Conservation (phyloP, 2,888 invertebrate species). For the Eupithecia tripunctaria region DNA sequence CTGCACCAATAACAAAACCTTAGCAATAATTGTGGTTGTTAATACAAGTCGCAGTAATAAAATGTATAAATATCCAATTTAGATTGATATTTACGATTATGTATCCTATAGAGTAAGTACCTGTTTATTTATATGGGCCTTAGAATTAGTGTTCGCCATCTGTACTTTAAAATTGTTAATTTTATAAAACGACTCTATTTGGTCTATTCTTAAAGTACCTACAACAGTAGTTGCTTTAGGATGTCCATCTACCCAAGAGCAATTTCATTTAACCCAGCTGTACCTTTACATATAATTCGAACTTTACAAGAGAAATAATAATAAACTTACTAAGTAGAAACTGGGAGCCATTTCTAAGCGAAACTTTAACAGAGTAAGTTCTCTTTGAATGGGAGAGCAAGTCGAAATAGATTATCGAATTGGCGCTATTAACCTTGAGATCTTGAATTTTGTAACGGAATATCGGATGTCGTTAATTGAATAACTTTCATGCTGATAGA, state of each 20-base stretch:
- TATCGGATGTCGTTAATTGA: conserved; percentile 39
- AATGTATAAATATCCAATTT: no score
- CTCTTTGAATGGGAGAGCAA: conserved; percentile 58
- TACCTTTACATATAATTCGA: conserved; percentile 39
- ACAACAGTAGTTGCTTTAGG: conserved; percentile 39
- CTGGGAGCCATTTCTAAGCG: conserved; percentile 63
- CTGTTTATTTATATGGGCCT: no score
- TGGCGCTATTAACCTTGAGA: conserved; percentile 48
- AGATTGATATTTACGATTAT: no score
- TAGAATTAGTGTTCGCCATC: no score
- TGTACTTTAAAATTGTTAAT: no score
- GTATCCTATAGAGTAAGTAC: no score
- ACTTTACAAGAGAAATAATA: conserved; percentile 55
- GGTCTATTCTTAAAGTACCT: background rate
- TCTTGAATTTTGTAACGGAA: conserved; percentile 35
- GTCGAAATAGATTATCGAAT: conserved; percentile 58
- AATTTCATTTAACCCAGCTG: conserved; percentile 37
- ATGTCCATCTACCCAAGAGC: conserved; percentile 39
- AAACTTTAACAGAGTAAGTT: conserved; percentile 59
- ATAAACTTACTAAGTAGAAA: conserved; percentile 51
- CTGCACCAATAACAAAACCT: conserved; percentile 1
- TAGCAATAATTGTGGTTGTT: background rate
- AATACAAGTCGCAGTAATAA: no score
- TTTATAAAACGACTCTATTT: background rate
- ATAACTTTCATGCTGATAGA: conserved; percentile 30